These are phyloP conservation scores for Porites australiensis DNA, from an alignment of 64 coral and sea anemone species.

Conservation along the genomic window DNA sequence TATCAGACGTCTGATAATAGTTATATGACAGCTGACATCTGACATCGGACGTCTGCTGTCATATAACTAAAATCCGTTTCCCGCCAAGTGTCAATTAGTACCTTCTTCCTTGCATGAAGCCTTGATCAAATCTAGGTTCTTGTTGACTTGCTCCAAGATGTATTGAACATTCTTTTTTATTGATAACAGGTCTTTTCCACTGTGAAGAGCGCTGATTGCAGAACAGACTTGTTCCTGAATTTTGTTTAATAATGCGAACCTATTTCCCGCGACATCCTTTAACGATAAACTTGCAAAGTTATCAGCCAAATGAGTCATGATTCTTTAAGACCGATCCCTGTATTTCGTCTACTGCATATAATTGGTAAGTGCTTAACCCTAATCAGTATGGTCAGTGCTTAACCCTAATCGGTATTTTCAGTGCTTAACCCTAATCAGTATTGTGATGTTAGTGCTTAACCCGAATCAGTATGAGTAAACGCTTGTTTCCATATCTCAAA, in stretches of 20 bases:
- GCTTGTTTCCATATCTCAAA: no score
- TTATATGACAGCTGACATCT: no score
- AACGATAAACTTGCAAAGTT: neutral
- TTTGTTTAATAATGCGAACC: slow-evolving; percentile 3
- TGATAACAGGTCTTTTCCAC: neutral
- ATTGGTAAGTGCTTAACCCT: neutral
- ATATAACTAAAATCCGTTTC: no score
- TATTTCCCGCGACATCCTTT: slow-evolving; percentile 6
- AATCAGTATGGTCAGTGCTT: no score
- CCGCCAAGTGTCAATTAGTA: neutral
- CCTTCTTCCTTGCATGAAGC: slow-evolving; percentile 21
- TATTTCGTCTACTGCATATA: no score
- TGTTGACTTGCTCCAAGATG: neutral
- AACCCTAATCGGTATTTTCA: no score
- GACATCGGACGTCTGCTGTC: no score
- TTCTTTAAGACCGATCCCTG: neutral
- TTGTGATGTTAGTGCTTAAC: no score
- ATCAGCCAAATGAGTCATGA: neutral
- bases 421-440: no score
- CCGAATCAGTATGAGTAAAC: no score
- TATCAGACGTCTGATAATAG: no score
- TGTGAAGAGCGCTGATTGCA: neutral
- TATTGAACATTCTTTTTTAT: neutral
- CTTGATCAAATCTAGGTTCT: slow-evolving; percentile 16
- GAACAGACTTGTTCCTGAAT: neutral